Conservation (phyloP, 1,140 invertebrate genomes). For the Polypedilum vanderplanki region DNA sequence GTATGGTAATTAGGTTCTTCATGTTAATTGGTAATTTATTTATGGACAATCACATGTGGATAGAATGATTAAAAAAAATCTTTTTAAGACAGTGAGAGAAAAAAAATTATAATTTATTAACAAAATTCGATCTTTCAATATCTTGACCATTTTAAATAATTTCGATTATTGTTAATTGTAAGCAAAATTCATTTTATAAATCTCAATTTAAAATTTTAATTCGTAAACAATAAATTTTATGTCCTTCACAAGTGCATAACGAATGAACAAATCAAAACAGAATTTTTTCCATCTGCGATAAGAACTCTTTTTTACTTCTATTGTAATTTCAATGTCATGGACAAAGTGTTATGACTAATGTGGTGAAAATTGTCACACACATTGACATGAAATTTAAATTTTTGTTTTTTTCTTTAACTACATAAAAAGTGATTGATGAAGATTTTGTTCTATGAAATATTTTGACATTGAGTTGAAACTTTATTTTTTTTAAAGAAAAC, state of each 20-base stretch:
- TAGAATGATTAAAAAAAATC: no score
- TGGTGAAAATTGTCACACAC: conserved; percentile 17
- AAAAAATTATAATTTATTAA: no score
- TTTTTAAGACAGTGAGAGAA: no score
- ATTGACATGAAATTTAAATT: neutral
- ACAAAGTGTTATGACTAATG: conserved; percentile 18
- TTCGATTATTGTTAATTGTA: no score
- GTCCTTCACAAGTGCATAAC: conserved; percentile 10
- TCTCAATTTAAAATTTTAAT: no score
- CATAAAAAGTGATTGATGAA: neutral
- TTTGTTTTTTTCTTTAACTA: no score
- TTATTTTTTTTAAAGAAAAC: neutral
- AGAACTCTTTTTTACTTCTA: neutral
- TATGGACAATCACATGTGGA: no score
- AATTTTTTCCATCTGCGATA: neutral
- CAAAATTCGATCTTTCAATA: no score
- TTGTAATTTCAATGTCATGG: neutral
- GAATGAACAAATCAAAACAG: neutral
- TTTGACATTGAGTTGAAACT: neutral
- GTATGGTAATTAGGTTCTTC: neutral
- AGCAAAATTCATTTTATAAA: no score
- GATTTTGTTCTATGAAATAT: neutral
- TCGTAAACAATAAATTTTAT: neutral
- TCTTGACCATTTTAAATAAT: no score
- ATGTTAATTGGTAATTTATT: no score